Percentiles rank a stretch among this genome's conserved stretches.
Conservation (phyloP, 2,113 vertebrate species). For the Seriola quinqueradiata region DNA sequence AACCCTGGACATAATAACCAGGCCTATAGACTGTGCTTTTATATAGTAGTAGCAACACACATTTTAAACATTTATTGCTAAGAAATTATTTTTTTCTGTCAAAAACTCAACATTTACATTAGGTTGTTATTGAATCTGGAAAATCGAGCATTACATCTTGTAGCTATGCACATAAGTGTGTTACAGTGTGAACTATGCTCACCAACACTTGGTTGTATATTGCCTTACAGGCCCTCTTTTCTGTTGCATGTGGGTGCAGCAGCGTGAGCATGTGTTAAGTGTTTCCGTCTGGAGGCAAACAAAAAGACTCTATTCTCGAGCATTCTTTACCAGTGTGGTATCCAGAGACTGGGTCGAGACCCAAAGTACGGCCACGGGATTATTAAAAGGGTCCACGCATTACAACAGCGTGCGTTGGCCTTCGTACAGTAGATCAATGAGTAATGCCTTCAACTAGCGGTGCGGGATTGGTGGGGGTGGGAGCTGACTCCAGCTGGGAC, state of each 20-base stretch:
- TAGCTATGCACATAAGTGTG: slow-evolving; percentile 47
- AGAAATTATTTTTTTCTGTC: neutral
- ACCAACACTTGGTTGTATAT: slow-evolving; percentile 43
- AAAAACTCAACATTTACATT: neutral
- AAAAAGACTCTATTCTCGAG: slow-evolving; percentile 69
- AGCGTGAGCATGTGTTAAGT: slow-evolving; percentile 69
- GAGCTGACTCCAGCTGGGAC: slow-evolving; percentile 41
- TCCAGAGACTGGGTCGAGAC: slow-evolving; percentile 60
- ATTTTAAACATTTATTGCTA: neutral
- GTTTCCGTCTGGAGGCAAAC: slow-evolving; percentile 76
- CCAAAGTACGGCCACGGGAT: slow-evolving; percentile 50
- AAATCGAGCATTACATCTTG: slow-evolving; percentile 49
- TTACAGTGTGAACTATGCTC: slow-evolving; percentile 54
- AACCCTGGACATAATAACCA: slow-evolving; percentile 2
- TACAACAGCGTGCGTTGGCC: slow-evolving; percentile 8
- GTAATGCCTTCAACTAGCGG: slow-evolving; percentile 24
- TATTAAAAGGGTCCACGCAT: slow-evolving; percentile 45
- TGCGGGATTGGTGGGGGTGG: neutral
- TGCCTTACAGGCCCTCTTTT: slow-evolving; percentile 60
- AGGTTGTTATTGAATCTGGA: slow-evolving; percentile 1
- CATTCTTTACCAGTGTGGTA: slow-evolving; percentile 68
- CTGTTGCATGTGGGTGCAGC: slow-evolving; percentile 63
- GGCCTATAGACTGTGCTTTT: neutral
- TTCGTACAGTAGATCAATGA: slow-evolving; percentile 35
- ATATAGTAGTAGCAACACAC: neutral